phyloP scores from a whole-genome alignment of 2,888 invertebrate genomes.

The Himalopsyche japonica region DNA sequence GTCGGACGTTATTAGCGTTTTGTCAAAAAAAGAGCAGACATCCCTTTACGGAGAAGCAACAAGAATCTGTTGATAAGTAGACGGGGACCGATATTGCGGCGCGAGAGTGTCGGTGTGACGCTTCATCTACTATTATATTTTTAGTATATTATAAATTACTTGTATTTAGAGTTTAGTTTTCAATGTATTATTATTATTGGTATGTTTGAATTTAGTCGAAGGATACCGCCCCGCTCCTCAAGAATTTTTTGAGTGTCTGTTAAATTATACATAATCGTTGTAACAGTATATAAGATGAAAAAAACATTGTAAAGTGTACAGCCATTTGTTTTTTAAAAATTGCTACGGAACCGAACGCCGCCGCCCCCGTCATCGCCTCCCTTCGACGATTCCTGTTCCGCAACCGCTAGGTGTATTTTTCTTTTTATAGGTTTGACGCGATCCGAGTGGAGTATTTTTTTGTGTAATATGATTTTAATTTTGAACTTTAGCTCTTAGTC shows the following conservation, averaged over 20 bases:
- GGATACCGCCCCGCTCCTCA: conserved; percentile 17
- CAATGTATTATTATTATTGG: conserved; percentile 29
- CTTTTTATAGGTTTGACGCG: conserved; percentile 31
- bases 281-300: conserved; percentile 23
- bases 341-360: conserved; percentile 21
- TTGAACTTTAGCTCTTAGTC: background rate
- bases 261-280: conserved; percentile 30
- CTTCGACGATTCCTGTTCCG: background rate
- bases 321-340: conserved; percentile 15
- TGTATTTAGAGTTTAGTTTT: conserved; percentile 11
- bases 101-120: background rate
- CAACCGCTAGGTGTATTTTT: background rate
- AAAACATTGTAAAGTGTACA: conserved; percentile 39
- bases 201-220: conserved; percentile 24
- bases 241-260: conserved; percentile 21
- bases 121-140: background rate
- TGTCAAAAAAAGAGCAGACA: too few species aligned
- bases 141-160: background rate
- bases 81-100: conserved; percentile 1
- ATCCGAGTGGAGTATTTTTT: conserved; percentile 7
- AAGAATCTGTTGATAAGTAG: background rate
- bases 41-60: too few species aligned
- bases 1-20: too few species aligned
- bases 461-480: background rate
- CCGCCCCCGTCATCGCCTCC: background rate